Conservation (phyloP, 2,113 vertebrate species). For the Octodon degus region DNA sequence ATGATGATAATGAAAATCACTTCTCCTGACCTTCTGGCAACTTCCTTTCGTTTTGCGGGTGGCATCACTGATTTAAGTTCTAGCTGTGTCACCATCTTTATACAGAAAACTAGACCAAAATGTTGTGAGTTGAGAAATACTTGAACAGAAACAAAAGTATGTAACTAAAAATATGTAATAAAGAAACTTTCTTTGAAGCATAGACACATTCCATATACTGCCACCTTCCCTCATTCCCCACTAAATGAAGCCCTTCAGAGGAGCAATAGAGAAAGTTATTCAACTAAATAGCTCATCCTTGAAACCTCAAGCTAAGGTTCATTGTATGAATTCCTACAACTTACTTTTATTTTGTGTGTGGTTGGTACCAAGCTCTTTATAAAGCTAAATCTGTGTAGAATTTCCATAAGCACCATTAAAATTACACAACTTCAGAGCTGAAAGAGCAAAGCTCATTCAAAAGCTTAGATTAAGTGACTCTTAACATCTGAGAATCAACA, state of each 20-base stretch:
- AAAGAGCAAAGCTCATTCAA: neutral
- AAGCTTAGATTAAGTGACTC: neutral
- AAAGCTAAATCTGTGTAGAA: neutral
- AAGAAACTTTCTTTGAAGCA: slow-evolving; percentile 56
- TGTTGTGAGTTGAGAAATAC: slow-evolving; percentile 74
- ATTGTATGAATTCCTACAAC: neutral
- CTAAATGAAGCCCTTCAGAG: slow-evolving; percentile 42
- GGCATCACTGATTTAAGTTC: slow-evolving; percentile 73
- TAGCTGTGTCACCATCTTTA: slow-evolving; percentile 73
- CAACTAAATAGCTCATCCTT: neutral
- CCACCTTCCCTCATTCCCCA: slow-evolving; percentile 28
- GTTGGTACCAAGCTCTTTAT: neutral
- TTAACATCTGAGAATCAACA: neutral
- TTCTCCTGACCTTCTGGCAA: slow-evolving; percentile 77
- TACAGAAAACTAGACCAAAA: slow-evolving; percentile 74
- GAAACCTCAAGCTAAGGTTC: slow-evolving; percentile 35
- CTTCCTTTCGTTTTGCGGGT: slow-evolving; percentile 70
- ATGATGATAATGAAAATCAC: slow-evolving; percentile 51
- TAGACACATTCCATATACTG: neutral
- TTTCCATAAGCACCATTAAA: neutral
- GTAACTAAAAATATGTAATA: neutral
- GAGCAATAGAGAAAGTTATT: neutral
- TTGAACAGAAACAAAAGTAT: slow-evolving; percentile 60
- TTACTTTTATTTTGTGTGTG: neutral
- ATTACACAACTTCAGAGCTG: slow-evolving; percentile 13